Conservation (phyloP, 1,140 invertebrate species). For the Drosophila eugracilis region DNA sequence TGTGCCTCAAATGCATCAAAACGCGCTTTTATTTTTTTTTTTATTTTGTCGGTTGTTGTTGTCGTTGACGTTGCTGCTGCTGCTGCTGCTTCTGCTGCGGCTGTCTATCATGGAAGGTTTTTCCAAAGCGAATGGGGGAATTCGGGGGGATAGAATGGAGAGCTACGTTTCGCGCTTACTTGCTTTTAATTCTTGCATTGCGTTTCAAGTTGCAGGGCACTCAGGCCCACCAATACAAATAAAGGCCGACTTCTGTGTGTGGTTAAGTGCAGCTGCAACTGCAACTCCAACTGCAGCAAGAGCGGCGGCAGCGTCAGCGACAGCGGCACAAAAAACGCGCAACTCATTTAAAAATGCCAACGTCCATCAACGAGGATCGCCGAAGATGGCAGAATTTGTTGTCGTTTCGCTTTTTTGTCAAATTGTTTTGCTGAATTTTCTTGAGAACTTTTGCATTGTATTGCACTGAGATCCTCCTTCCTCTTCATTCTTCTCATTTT, state of each 20-base stretch:
- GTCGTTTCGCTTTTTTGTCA: constrained; percentile 83
- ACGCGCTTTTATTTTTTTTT: constrained; percentile 62
- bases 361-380: constrained; percentile 82
- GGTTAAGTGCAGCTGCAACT: constrained; percentile 77
- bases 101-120: constrained; percentile 28
- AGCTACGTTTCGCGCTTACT: constrained; percentile 75
- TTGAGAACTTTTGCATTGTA: constrained; percentile 83
- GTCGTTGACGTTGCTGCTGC: constrained; percentile 36
- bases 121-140: constrained; percentile 9
- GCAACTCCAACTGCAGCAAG: constrained; percentile 35
- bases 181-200: constrained; percentile 82
- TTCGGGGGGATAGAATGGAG: constrained; percentile 20
- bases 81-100: constrained; percentile 21
- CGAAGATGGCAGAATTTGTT: constrained; percentile 83
- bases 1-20: constrained; percentile 79
- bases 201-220: constrained; percentile 81
- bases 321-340: constrained; percentile 73
- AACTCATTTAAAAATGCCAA: constrained; percentile 83
- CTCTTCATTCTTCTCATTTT: constrained; percentile 6
- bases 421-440: constrained; percentile 83
- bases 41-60: constrained; percentile 57
- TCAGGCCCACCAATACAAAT: constrained; percentile 59
- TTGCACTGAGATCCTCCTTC: constrained; percentile 58
- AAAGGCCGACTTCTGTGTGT: constrained; percentile 56
- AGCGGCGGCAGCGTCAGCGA: constrained; percentile 22